Evolutionary conservation across 2,888 invertebrate species (phyloP), one percentile per base, ranked within the genome.

Genomic region (Diarsia dahlii): DNA sequence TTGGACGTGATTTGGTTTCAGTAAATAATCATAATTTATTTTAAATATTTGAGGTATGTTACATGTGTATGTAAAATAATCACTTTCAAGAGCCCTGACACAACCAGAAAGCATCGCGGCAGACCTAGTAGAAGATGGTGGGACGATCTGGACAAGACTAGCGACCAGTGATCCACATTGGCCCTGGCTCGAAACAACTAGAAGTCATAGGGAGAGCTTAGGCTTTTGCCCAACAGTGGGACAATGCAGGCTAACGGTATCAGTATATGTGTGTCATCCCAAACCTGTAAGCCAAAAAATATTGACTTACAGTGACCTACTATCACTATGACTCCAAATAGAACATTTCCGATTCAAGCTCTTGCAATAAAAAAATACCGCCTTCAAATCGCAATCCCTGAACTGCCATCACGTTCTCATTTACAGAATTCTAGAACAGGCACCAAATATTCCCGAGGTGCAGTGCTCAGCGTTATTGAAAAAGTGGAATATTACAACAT

Each of bases 401-500:
- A 56, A 45, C 71, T 64, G 58, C 77, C 28, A 66, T 50, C 72
- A 80, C 79, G 76, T 81, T 39, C 54, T 62, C 64, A 65, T 50
- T 58, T 39, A 66, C 80, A 71, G 56, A 67, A 75, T 80, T 80
- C 84, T 74, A 65, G 60, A 54, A 69, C 72, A 68, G 74, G 64
- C 71, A 71, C 74, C 82, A 81, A 84, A 89, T 86, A 86, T 81
- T 71, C 66, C 70, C 80, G 46, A 84, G 60, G 84, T 84, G 82
- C 81, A 87, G 86, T 84, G 74, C 78, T 81, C 64, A 81, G 72
- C 81, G 81, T 87, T 89, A 84, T 81, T 78, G 81, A 84, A 85
- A 84, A 84, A 87, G 83, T 84, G 81, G 89, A 88, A 82, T 75
- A 82, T 84, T 84, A 85, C 84, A 86, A 87, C 84, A 86, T 71